These are phyloP conservation scores for Diprion similis DNA, from an alignment of 1,140 invertebrate genomes.

Conservation along the genomic window DNA sequence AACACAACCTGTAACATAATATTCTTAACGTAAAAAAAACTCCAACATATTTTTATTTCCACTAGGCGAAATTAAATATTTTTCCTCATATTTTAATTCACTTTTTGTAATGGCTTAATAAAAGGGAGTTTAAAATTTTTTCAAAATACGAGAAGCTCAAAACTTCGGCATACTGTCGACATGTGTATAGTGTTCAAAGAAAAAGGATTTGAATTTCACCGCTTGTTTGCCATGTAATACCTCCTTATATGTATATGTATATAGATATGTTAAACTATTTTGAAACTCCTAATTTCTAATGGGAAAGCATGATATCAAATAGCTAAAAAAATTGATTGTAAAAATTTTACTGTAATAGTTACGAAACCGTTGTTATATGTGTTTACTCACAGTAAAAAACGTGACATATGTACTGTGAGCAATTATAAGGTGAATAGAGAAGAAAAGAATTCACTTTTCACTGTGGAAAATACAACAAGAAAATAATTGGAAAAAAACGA, in stretches of 20 bases:
- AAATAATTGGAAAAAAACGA: conserved; percentile 9
- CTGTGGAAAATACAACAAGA: background rate
- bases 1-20: too few relatives aligned
- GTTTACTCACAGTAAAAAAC: background rate
- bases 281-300: background rate
- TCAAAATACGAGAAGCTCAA: background rate
- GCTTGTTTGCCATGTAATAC: background rate
- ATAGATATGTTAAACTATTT: background rate
- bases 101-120: too few relatives aligned
- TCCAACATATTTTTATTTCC: too few relatives aligned
- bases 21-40: too few relatives aligned
- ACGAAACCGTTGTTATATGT: background rate
- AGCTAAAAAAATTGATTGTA: too few relatives aligned
- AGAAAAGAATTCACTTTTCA: background rate
- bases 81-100: too few relatives aligned
- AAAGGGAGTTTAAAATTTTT: too few relatives aligned
- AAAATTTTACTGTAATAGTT: too few relatives aligned
- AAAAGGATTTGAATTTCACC: background rate
- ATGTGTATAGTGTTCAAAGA: background rate
- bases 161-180: background rate
- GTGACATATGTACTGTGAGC: background rate
- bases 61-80: too few relatives aligned
- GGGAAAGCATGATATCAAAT: too few relatives aligned
- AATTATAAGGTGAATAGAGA: background rate
- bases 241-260: background rate